Evolutionary conservation across 2,888 invertebrate species (phyloP).

Genomic region (Congeria kusceri): DNA sequence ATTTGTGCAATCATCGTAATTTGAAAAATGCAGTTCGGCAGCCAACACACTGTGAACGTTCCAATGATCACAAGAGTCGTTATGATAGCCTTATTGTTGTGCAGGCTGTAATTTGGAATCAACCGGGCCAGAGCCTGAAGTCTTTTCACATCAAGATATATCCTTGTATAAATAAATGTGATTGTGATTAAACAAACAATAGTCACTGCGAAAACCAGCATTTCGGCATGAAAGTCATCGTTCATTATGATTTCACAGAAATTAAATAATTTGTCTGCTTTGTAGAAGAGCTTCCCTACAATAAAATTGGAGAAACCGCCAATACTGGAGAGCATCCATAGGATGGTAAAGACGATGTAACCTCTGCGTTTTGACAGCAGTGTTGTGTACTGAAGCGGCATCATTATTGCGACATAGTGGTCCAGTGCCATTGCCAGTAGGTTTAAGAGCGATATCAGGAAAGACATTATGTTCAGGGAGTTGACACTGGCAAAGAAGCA

Average conservation of each 20-base stretch:
- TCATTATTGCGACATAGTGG: conserved; percentile 77
- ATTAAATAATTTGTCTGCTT: conserved; percentile 60
- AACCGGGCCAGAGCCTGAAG: conserved; percentile 50
- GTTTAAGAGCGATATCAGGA: conserved; percentile 75
- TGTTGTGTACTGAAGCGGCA: conserved; percentile 69
- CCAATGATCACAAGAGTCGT: conserved; percentile 79
- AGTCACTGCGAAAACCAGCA: conserved; percentile 71
- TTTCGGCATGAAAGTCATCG: conserved; percentile 76
- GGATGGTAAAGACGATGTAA: conserved; percentile 61
- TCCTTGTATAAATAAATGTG: conserved; percentile 72
- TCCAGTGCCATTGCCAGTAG: conserved; percentile 76
- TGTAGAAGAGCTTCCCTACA: conserved; percentile 37
- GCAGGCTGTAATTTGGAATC: conserved; percentile 61
- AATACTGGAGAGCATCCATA: conserved; percentile 71
- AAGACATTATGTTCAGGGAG: conserved; percentile 74
- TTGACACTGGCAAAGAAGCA: conserved; percentile 73
- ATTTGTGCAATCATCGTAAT: conserved; percentile 68
- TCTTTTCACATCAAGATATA: conserved; percentile 71
- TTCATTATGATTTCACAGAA: conserved; percentile 77
- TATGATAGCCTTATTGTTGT: conserved; percentile 75
- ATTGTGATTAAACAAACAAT: conserved; percentile 73
- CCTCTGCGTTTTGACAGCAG: conserved; percentile 65
- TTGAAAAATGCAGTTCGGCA: conserved; percentile 77
- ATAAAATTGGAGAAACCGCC: conserved; percentile 72
- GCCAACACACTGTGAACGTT: conserved; percentile 77